Evolutionary conservation across 2,888 invertebrate species (phyloP), one percentile per base, ranked within the genome.

Genomic region (Nomada goodeniana): DNA sequence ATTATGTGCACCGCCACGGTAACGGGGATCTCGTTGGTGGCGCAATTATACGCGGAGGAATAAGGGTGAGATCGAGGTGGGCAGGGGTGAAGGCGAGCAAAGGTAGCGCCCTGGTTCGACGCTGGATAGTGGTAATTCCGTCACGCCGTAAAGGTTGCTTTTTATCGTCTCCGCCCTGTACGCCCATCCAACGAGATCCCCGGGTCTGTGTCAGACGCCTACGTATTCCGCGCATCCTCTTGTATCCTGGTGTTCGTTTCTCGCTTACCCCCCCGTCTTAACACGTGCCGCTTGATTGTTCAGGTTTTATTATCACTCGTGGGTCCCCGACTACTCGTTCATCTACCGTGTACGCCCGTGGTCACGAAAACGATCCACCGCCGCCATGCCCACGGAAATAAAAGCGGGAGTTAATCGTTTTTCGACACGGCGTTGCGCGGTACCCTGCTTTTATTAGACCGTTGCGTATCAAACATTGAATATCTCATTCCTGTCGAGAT

Each of bases 241-340:
- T 71, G 76, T 74, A 80, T 84, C 59, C 74, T 52, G 52, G 26
- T 64, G 42, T 73, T 71, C 68, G 76, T 75, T 81, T 71, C 81
- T 71, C 84, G 67, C 76, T 73, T 71, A 55, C 68, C 69, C 78
- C 70, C 81, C 84, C 89, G 47, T 47, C 47, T 90, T 90, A 89
- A 86, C 88, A 83, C 85, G 88, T 81, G 83, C 69, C 74, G 82
- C 88, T 92, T 91, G 92, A 92, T 92, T 91, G 92, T 89, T 89
- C 90, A 82, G 89, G 83, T 92, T 92, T 92, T 92, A 92, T 91
- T 92, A 92, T 92, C 91, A 92, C 92, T 92, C 88, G 89, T 86
- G 81, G 87, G 85, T 82, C 87, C 84, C 84, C 57, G 82, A 86
- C 86, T 86, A 78, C 82, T 82, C 86, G 81, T 86, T 84, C 83